A percentile compares a stretch with the other conserved stretches of the same genome.
These are phyloP conservation scores for Stercorarius parasiticus DNA, from an alignment of 2,113 vertebrate genomes.

Conservation along the genomic window DNA sequence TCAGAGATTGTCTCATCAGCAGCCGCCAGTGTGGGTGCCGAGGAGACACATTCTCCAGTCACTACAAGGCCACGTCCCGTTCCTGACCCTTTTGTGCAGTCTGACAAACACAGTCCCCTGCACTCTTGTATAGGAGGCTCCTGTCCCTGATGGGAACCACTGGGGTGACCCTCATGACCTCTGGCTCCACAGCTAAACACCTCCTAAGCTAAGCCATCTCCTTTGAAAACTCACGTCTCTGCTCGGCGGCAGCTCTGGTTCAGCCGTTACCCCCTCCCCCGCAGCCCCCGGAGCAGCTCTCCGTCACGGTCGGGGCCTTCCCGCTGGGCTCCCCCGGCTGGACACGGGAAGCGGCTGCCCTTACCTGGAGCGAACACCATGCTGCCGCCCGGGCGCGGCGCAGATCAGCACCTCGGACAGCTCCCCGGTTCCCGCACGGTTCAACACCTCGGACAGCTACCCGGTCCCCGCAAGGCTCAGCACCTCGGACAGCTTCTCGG, in stretches of 20 bases:
- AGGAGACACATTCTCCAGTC: not conserved
- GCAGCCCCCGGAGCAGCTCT: not conserved
- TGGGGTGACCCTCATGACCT: not conserved
- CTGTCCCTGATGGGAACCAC: not conserved
- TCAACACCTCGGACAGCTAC: not conserved
- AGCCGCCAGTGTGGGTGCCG: not conserved
- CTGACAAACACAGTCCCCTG: not conserved
- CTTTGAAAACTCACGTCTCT: not conserved
- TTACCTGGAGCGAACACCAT: constrained; percentile 84
- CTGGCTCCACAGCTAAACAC: not conserved
- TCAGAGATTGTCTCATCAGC: not conserved
- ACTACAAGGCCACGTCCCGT: not conserved
- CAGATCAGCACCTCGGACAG: constrained; percentile 61
- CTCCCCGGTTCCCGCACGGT: not conserved
- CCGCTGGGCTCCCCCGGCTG: not conserved
- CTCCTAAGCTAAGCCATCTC: not conserved
- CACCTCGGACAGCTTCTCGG: constrained; percentile 20
- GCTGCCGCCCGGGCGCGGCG: constrained; percentile 2
- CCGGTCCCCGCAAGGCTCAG: not conserved
- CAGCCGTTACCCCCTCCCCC: not conserved
- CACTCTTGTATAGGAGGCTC: not conserved
- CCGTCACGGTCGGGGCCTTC: not conserved
- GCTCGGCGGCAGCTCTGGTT: not conserved
- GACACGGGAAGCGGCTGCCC: not conserved
- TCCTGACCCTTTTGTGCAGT: not conserved